Evolutionary conservation across 1,140 invertebrate species (phyloP).

Genomic region (Drosophila azteca): DNA sequence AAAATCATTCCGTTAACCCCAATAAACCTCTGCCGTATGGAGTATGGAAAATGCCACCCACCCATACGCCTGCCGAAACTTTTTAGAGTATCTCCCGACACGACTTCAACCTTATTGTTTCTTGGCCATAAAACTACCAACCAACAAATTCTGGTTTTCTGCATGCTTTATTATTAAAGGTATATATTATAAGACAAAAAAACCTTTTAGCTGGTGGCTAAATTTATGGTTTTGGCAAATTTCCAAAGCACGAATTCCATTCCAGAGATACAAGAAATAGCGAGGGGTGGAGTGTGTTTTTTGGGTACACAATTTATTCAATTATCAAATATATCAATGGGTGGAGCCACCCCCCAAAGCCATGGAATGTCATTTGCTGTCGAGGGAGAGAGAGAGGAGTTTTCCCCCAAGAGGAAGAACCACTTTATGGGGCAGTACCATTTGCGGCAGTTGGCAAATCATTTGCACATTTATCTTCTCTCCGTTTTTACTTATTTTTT

Average conservation of each 20-base stretch:
- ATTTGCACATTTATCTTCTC: constrained; percentile 49
- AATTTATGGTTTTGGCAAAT: constrained; percentile 15
- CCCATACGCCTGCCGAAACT: too few relatives aligned
- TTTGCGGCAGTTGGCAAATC: constrained; percentile 48
- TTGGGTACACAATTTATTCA: constrained; percentile 27
- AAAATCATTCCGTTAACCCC: too few relatives aligned
- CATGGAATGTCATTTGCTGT: constrained; percentile 19
- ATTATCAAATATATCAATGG: constrained; percentile 52
- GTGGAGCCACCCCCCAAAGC: constrained; percentile 15
- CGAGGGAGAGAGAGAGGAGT: neutral
- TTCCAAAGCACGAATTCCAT: constrained; percentile 20
- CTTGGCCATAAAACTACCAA: neutral
- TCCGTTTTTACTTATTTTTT: constrained; percentile 7
- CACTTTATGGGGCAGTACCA: constrained; percentile 19
- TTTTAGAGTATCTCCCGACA: too few relatives aligned
- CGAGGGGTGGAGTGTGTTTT: neutral
- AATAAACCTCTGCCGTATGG: too few relatives aligned
- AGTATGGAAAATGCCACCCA: too few relatives aligned
- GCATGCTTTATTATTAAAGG: neutral
- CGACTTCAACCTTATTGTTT: too few relatives aligned
- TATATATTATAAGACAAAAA: neutral
- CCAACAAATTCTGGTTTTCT: neutral
- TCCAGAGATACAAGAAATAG: neutral
- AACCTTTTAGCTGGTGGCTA: constrained; percentile 1
- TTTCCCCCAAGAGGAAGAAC: constrained; percentile 12